Base-by-base conservation (phyloP, 2,797 vertebrate genomes). In the Buceros bicornis region DNA sequence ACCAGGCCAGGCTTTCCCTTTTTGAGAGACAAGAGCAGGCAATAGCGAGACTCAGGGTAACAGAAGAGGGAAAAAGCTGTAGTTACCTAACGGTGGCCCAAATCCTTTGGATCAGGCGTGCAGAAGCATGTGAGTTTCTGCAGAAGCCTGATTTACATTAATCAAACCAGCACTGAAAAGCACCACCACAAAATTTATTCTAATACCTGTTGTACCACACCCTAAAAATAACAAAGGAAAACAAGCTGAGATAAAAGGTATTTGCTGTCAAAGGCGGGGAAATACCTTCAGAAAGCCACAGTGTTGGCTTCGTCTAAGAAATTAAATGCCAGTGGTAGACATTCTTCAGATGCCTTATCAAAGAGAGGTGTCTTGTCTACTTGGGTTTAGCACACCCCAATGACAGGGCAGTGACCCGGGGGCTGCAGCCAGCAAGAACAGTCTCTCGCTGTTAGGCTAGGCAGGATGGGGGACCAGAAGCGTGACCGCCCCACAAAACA, bases 141-240 rank as follows among this genome's bases (percentile, higher is more conserved):
- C 43, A 47, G 31, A 87, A 87, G 60, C 45, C 60, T 67, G 31
- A 77, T 53, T 67, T 47, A 18, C 42, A 73, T 40, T 24, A 90
- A 87, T 50, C 74, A 84, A 90, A 57, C 16, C 42, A 80, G 74
- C 66, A 69, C 0, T 70, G 82, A 83, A 79, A 93, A 91, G 33
- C 31, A 51, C 2, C 4, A 80, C 83, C 72, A 64, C 54, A 95
- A 67, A 61, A 94, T 91, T 93, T 89, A 84, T 67, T 94, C 85
- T 60, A 84, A 82, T 47, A 82, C 17, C 10, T 70, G 53, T 65
- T 3, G 8, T 26, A 66, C 53, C 62, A 93, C 37, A 43, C 57
- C 56, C 45, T 84, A 82, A 80, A 93, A 87, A 70, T 48, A 93
- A 82, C 45, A 91, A 40, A 91, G 90, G 57, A 82, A 93, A 86